Evolutionary conservation across 2,888 invertebrate species (phyloP).

Genomic region (Rhagophthalmus giganteus): DNA sequence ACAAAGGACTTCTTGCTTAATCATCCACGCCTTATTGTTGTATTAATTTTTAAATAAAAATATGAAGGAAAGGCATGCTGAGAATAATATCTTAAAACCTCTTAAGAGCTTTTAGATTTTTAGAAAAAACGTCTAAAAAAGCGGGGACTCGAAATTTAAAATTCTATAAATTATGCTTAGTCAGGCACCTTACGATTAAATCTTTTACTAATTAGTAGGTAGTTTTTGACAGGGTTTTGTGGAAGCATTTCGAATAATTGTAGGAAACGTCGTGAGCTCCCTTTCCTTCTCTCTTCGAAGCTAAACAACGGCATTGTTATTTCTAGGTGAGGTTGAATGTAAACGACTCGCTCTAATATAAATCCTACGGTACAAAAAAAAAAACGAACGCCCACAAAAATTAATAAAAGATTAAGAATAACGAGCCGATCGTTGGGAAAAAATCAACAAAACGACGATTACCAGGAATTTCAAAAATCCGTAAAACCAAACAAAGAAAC

Average conservation of each 20-base stretch:
- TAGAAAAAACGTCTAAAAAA: constrained; percentile 20
- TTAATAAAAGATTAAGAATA: constrained; percentile 9
- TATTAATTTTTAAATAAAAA: constrained; percentile 23
- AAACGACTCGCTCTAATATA: constrained; percentile 4
- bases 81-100: constrained; percentile 26
- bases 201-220: constrained; percentile 36
- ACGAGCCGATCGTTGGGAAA: neutral
- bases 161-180: constrained; percentile 38
- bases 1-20: constrained; percentile 16
- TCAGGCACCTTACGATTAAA: constrained; percentile 36
- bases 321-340: neutral
- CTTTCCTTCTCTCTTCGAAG: constrained; percentile 1
- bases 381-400: constrained; percentile 8
- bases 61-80: constrained; percentile 21
- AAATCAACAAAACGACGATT: constrained; percentile 5
- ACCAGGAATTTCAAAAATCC: constrained; percentile 30
- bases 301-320: constrained; percentile 5
- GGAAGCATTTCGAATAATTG: constrained; percentile 9
- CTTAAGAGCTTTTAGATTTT: constrained; percentile 29
- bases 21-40: constrained; percentile 22
- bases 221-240: constrained; percentile 33
- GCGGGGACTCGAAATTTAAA: constrained; percentile 31
- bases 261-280: constrained; percentile 5
- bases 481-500: constrained; percentile 25
- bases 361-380: constrained; percentile 2